phyloP scores from a whole-genome alignment of 2,888 invertebrate species.

The Tricholauxania praeusta region DNA sequence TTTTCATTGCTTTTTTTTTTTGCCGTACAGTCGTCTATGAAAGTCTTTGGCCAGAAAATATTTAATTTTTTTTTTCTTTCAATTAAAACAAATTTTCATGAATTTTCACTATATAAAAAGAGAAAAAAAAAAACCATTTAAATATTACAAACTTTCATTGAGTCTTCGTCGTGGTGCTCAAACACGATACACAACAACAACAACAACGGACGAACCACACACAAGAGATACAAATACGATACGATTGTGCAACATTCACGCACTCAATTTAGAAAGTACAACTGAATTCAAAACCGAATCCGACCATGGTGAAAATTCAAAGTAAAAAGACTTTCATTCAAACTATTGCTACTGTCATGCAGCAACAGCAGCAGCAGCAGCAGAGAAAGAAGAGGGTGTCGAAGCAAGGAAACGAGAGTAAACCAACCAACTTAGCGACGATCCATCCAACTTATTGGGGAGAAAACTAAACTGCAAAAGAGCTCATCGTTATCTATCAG shows the following conservation, averaged over 20 bases:
- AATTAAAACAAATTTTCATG: constrained; percentile 32
- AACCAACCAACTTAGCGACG: neutral
- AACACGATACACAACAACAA: constrained; percentile 13
- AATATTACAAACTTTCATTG: constrained; percentile 32
- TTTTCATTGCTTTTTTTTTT: too few relatives aligned
- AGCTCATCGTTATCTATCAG: neutral
- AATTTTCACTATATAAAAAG: constrained; percentile 30
- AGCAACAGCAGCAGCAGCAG: neutral
- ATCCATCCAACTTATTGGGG: neutral
- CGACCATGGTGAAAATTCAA: neutral
- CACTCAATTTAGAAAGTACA: constrained; percentile 32
- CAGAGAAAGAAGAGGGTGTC: neutral
- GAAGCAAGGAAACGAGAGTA: neutral
- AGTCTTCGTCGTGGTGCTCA: constrained; percentile 13
- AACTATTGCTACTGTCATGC: too few relatives aligned
- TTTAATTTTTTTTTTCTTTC: neutral
- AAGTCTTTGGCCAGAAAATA: constrained; percentile 3
- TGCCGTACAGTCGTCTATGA: neutral
- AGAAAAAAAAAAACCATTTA: constrained; percentile 25
- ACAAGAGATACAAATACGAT: constrained; percentile 12
- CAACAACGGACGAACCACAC: too few relatives aligned
- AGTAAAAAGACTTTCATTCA: constrained; percentile 9
- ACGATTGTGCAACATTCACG: constrained; percentile 35
- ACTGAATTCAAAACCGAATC: constrained; percentile 7
- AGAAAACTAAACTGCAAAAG: neutral